Evolutionary conservation across 2,797 vertebrate genomes (phyloP), one percentile per base, ranked within the genome.

Genomic region (Pseudotriccus pelzelni): DNA sequence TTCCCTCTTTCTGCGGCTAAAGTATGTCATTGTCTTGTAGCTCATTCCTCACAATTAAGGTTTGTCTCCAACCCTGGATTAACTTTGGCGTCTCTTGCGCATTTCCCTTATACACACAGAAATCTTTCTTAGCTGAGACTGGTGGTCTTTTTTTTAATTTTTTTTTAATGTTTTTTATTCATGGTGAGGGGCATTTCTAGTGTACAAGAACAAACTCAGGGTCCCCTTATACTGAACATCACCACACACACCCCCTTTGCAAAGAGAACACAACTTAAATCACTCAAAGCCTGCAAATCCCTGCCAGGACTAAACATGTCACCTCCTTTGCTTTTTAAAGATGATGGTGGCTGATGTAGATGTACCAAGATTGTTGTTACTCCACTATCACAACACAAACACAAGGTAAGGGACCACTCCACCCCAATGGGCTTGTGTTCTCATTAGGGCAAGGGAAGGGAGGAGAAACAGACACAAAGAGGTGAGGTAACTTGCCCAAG

Each of bases 401-500:
- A 92, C 75, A 92, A 67, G 82, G 58, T 64, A 82, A 90, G 56
- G 88, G 79, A 83, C 37, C 72, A 68, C 36, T 86, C 63, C 43
- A 80, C 70, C 69, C 53, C 5, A 23, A 85, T 53, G 86, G 82
- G 60, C 32, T 81, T 53, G 49, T 60, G 78, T 23, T 94, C 81
- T 94, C 83, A 92, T 63, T 30, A 90, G 84, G 89, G 93, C 91
- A 94, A 89, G 55, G 91, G 74, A 74, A 76, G 55, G 92, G 69
- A 91, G 15, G 75, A 94, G 63, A 95, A 94, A 96, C 86, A 96
- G 82, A 73, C 22, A 96, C 92, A 94, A 84, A 97, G 94, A 96
- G 93, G 95, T 96, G 95, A 96, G 81, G 91, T 87, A 88, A 96
- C 93, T 96, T 96, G 94, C 91, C 95, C 87, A 97, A 97, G 93